Base-by-base conservation (phyloP, 2,113 vertebrate species). In the Anguilla japonica region DNA sequence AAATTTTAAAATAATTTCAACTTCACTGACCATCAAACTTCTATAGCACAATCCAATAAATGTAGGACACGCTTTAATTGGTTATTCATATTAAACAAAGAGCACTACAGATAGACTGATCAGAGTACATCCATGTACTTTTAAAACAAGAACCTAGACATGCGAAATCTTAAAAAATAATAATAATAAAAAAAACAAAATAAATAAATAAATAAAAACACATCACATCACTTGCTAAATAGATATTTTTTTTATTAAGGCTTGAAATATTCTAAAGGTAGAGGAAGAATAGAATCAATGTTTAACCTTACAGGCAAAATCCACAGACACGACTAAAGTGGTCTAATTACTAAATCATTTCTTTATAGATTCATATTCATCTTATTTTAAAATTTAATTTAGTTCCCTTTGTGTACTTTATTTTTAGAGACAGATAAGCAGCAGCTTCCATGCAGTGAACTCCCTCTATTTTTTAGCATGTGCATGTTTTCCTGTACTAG, bases 171-270 rank as follows among this genome's bases (percentile, higher is more conserved):
- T 82, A 91, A 91, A 84, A n/a, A n/a, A n/a, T n/a, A n/a, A n/a
- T n/a, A n/a, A n/a, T n/a, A n/a, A n/a, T n/a, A n/a, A n/a, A n/a
- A n/a, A 91, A 89, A 88, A 93, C 88, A 89, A 34, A 34, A 34
- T 34, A 34, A 34, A 34, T 34, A 34, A 34, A 34, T 34, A 34
- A 34, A 34, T 34, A 88, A 85, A 78, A 46, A 83, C 85, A 85
- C n/a, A n/a, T 91, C 91, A 92, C 93, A 90, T 87, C 87, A 41
- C 92, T 94, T 96, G 96, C 96, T 96, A 95, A 96, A 95, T 93
- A 95, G 94, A 95, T 94, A 94, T 34, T 34, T 90, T 93, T 93
- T 98, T 97, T 98, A 98, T 98, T 98, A 97, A 98, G 97, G 97
- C 97, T 97, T 96, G 95, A 96, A 95, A 96, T 96, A 94, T 95